These are phyloP conservation scores for Limnephilus marmoratus DNA, from an alignment of 2,888 invertebrate genomes.

Conservation along the genomic window DNA sequence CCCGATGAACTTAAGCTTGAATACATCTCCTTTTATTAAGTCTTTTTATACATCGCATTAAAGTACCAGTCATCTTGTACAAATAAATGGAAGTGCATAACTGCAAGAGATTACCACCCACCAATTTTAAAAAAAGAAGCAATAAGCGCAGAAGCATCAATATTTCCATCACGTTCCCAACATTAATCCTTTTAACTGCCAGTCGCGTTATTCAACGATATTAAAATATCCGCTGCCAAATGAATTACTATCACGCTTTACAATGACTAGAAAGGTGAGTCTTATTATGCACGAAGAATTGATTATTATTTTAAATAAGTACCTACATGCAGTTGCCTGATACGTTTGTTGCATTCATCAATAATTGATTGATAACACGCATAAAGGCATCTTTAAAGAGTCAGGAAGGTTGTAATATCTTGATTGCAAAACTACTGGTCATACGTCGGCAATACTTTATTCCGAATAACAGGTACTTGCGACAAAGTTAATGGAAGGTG, in stretches of 20 bases:
- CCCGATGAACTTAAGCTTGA: not conserved
- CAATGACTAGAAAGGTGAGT: not conserved
- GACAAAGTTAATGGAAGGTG: not conserved
- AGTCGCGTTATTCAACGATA: not conserved
- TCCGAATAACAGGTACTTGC: not conserved
- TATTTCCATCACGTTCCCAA: not conserved
- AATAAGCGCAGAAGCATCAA: constrained; percentile 9
- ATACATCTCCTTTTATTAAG: not conserved
- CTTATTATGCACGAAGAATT: not conserved
- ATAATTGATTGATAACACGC: not conserved
- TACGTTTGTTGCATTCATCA: not conserved
- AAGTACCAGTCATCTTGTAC: not conserved
- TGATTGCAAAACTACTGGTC: no score
- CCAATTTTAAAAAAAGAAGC: not conserved
- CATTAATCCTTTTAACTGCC: constrained; percentile 4
- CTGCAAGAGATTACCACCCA: not conserved
- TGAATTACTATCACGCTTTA: not conserved
- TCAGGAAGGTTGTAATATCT: not conserved
- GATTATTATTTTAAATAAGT: not conserved
- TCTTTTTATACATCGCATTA: not conserved
- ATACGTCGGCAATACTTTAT: no score
- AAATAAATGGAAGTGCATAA: not conserved
- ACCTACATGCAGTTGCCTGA: not conserved
- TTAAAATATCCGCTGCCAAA: not conserved
- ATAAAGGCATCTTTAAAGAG: not conserved